Evolutionary conservation across 1,140 invertebrate species (phyloP).

Genomic region (Venturia canescens): DNA sequence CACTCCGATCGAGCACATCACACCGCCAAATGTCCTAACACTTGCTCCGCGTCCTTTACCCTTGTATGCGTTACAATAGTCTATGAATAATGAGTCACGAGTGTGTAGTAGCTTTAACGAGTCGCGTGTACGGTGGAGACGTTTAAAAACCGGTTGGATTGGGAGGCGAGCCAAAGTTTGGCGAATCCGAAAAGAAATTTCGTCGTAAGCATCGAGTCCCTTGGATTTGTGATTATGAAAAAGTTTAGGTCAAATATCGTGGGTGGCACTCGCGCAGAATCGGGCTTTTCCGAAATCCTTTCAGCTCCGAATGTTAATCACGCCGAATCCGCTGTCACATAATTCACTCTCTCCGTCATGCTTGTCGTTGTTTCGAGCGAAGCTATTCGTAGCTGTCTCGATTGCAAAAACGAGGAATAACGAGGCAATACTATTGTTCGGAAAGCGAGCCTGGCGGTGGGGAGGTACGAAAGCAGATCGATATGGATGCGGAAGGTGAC

Average conservation of each 20-base stretch:
- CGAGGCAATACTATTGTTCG: neutral
- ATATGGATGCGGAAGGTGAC: too few species aligned
- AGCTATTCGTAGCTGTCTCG: neutral
- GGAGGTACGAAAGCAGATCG: neutral
- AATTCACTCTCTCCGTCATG: neutral
- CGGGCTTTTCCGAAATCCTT: neutral
- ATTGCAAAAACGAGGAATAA: neutral
- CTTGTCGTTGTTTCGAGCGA: neutral
- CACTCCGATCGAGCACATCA: neutral
- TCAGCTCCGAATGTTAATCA: neutral
- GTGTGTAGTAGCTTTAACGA: conserved; percentile 13
- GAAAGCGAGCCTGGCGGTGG: too few species aligned
- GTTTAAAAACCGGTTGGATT: too few species aligned
- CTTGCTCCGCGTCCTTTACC: neutral
- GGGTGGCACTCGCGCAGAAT: too few species aligned
- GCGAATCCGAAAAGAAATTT: too few species aligned
- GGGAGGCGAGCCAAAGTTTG: too few species aligned
- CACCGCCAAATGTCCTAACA: neutral
- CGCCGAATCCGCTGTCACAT: neutral
- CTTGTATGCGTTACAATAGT: neutral
- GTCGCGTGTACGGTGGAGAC: neutral
- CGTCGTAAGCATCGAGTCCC: too few species aligned
- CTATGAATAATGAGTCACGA: conserved; percentile 6
- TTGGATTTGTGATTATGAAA: too few species aligned
- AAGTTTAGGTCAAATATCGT: too few species aligned